Conservation (phyloP, 2,797 vertebrate species). For the Denticeps clupeoides region DNA sequence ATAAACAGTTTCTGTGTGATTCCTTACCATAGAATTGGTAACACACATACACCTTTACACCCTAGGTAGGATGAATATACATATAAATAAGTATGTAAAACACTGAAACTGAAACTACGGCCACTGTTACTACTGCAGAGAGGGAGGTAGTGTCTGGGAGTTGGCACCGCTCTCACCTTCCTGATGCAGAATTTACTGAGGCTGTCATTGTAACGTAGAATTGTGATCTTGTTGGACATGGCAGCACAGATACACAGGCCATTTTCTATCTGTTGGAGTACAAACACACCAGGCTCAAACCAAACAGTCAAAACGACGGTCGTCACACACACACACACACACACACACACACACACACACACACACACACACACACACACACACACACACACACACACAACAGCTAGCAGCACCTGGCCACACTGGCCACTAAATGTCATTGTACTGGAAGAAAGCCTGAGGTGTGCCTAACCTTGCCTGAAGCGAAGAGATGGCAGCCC, state of each 20-base stretch:
- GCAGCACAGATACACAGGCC: constrained; percentile 90
- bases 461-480: constrained; percentile 70
- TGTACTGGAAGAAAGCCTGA: not conserved
- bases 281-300: not conserved
- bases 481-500: constrained; percentile 93
- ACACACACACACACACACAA: not conserved
- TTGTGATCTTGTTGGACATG: constrained; percentile 87
- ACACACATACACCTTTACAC: too few relatives aligned
- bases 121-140: too few relatives aligned
- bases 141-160: too few relatives aligned
- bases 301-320: not conserved
- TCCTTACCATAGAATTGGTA: too few relatives aligned
- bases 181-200: constrained; percentile 95
- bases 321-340: constrained; percentile 1
- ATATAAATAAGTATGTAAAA: too few relatives aligned
- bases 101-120: too few relatives aligned
- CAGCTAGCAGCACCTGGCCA: not conserved
- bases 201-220: constrained; percentile 89
- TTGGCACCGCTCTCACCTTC: constrained; percentile 76
- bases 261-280: constrained; percentile 94
- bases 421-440: not conserved
- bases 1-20: too few relatives aligned
- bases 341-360: not conserved
- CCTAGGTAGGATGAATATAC: too few relatives aligned
- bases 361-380: not conserved